Percentiles rank a stretch among this genome's conserved stretches.
Evolutionary conservation across 2,113 vertebrate genomes (phyloP).

Genomic region (Progne subis): DNA sequence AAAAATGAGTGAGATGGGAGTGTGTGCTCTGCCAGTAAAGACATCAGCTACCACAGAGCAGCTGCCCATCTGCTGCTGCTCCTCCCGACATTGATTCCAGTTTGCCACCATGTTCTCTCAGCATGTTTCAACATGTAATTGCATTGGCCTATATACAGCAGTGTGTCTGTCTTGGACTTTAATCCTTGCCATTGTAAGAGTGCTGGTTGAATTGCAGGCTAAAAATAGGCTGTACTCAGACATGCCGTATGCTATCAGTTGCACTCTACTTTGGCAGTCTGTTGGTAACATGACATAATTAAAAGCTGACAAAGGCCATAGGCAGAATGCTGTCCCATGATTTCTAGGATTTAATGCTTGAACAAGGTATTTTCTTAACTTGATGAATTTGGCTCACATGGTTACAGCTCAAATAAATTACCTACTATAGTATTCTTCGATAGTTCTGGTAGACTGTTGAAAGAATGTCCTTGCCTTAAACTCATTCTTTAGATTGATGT

Average conservation of each 20-base stretch:
- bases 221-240: constrained; percentile 43
- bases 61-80: background rate
- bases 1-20: accelerated
- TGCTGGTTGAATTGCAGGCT: constrained; percentile 6
- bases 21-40: accelerated
- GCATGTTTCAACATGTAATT: background rate
- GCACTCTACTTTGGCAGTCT: background rate
- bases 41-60: accelerated
- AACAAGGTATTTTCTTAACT: background rate
- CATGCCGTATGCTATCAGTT: background rate
- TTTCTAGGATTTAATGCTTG: background rate
- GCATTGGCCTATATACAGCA: background rate
- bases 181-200: constrained; percentile 28
- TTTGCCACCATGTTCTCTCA: background rate
- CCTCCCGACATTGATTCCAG: background rate
- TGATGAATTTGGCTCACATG: background rate
- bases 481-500: background rate
- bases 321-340: background rate
- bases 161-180: background rate
- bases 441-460: background rate
- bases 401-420: background rate
- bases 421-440: background rate
- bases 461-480: background rate
- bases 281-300: constrained; percentile 31
- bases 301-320: background rate